Base-by-base conservation (phyloP, 2,113 vertebrate genomes). In the Taxidea taxus region DNA sequence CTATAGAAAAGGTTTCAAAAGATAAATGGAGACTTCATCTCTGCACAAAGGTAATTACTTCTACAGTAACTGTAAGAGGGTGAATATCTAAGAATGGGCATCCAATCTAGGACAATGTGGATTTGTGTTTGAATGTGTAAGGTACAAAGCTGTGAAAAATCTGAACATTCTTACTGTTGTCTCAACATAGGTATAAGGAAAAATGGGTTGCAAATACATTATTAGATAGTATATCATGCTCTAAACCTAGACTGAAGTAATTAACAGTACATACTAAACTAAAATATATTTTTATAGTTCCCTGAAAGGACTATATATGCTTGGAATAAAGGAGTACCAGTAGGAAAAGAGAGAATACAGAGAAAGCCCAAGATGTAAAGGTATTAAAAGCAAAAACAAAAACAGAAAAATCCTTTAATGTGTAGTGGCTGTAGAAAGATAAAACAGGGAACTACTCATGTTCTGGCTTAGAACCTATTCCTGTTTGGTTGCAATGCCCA, bases 21-120 rank as follows among this genome's bases (percentile, higher is more conserved):
- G 44, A 83, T 60, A 87, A 92, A 66, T 31, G 31, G 47, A 87
- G n/a, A 94, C 6, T 44, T 97, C 23, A 62, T 15, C 49, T 96
- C 68, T 87, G 80, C 54, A 90, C 92, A 96, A 97, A 75, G 34
- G 87, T 49, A 90, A 77, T 25, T 72, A 93, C 39, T 68, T 96
- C 78, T 62, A 84, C 15, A 6, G 56, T 39, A 86, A 88, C 39
- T 75, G 2, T 56, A 93, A 82, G 58, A 91, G 47, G 47, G 95
- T 60, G 21, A 91, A 39, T 51, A 75, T 5, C 60, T 95, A 34
- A 88, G 90, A 66, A 91, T 31, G 25, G 27, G 7, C 23, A 86
- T 82, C 51, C 12, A 78, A 58, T 58, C 42, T 85, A 89, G 51
- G 51, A 86, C 37, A 95, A n/a, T 27, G 7, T 82, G 27, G 31